Percentiles rank a stretch among this genome's conserved stretches.
These are phyloP conservation scores for Muricea muricata DNA, from an alignment of 92 coral and sea anemone genomes.

Conservation along the genomic window DNA sequence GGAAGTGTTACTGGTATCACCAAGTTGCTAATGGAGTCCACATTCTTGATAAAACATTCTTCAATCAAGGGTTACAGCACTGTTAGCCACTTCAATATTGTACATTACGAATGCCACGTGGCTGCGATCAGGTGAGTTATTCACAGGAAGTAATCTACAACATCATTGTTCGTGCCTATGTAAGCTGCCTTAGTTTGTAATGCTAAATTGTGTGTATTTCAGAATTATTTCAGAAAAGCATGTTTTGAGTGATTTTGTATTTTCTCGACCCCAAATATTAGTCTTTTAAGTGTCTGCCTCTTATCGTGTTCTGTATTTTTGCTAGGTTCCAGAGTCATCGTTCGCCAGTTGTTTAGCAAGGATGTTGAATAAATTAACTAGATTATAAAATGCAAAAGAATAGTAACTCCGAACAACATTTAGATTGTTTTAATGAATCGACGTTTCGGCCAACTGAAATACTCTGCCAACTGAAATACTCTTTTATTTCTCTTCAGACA, in stretches of 20 bases:
- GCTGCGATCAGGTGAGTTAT: slow-evolving; percentile 91
- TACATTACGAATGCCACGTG: slow-evolving; percentile 98
- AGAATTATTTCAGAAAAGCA: too few species aligned
- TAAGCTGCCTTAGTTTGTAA: too few species aligned
- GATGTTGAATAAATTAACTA: too few species aligned
- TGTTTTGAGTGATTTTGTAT: too few species aligned
- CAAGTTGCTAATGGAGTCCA: too few species aligned
- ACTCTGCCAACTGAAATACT: too few species aligned
- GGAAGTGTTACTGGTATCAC: background rate
- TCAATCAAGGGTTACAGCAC: slow-evolving; percentile 82
- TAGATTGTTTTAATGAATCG: too few species aligned
- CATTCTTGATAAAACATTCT: background rate
- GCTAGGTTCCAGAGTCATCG: slow-evolving; percentile 90
- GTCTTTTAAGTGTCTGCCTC: background rate
- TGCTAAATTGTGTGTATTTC: background rate
- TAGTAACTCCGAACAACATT: too few species aligned
- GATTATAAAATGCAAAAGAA: too few species aligned
- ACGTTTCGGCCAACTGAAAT: too few species aligned
- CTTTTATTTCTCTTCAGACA: slow-evolving; percentile 65
- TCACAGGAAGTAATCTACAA: too few species aligned
- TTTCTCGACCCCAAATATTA: too few species aligned
- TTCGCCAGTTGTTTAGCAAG: slow-evolving; percentile 99
- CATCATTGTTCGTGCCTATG: background rate
- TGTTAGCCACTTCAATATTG: slow-evolving; percentile 96
- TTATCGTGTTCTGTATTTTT: background rate